Evolutionary conservation across 2,113 vertebrate species (phyloP), one percentile per base, ranked within the genome.

Genomic region (Tragelaphus buxtoni): DNA sequence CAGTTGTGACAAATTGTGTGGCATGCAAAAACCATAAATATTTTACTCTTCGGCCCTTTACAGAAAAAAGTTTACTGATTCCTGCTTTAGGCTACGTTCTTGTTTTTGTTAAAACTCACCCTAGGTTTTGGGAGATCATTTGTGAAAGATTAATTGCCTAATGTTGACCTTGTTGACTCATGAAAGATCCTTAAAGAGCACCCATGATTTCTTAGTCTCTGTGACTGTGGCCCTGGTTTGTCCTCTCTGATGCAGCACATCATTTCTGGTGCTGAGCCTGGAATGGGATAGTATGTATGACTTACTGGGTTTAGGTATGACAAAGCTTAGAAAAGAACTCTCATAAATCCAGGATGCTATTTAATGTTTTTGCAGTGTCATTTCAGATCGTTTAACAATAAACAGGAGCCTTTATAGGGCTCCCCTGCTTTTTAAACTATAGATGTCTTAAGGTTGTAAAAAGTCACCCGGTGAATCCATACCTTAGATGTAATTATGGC

Each of bases 261-360:
- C 95, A 88, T 94, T 98, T 86, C 94, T 92, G 90, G 85, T 88
- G 85, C 86, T 88, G 82, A 61, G 0, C 93, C 90, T 30, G 76
- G 84, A 97, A n/a, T 88, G 51, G 49, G 0, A 1, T 32, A 6
- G 5, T 28, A 0, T 24, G 32, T 90, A 53, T 79, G 45, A 91
- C 95, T 96, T 96, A 39, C 93, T 94, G 63, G 79, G 63, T 92
- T 96, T 56, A 79, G 90, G 81, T 94, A 8, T 83, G 90, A 84
- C 0, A 0, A 91, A 97, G 69, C 74, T 97, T 97, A 94, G 82
- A 89, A 90, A 53, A 84, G 81, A 86, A 22, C 8, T 47, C 14
- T 63, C 65, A 49, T 86, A 28, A 79, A 91, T 35, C 51, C 74
- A n/a, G 30, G 79, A 84, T 42, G 24, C 82, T 76, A 39, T 42